Conservation (phyloP, 2,113 vertebrate genomes). For the Sceloporus tristichus region DNA sequence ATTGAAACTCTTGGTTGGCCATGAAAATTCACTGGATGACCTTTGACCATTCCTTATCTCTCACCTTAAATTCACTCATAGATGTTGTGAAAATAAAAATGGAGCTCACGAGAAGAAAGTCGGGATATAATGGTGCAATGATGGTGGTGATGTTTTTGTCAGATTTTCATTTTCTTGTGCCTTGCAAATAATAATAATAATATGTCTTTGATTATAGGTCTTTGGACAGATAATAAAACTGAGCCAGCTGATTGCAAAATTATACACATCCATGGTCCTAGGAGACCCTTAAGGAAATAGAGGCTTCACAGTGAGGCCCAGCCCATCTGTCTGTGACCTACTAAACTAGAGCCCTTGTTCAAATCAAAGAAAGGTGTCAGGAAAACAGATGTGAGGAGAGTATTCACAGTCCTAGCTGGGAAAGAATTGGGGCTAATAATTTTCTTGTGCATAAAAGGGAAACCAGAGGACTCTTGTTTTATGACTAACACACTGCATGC, state of each 20-base stretch:
- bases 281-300: background rate
- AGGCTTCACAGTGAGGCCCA: conserved; percentile 13
- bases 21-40: no score
- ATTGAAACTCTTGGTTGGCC: no score
- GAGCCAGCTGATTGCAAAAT: conserved; percentile 41
- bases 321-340: conserved; percentile 31
- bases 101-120: no score
- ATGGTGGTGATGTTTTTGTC: background rate
- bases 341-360: conserved; percentile 40
- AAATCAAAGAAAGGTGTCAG: conserved; percentile 49
- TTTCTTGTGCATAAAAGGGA: conserved; percentile 58
- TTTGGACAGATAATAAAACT: background rate
- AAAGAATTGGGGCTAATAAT: conserved; percentile 67
- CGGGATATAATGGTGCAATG: no score
- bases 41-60: no score
- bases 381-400: conserved; percentile 58
- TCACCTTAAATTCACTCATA: no score
- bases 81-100: no score
- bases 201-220: conserved; percentile 35
- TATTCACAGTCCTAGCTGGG: conserved; percentile 34
- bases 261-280: background rate
- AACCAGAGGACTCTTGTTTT: conserved; percentile 58
- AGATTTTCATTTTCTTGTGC: background rate
- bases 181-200: conserved; percentile 40
- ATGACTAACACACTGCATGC: conserved; percentile 44